A percentile compares a stretch with the other conserved stretches of the same genome.
phyloP scores from a whole-genome alignment of 2,888 invertebrate species.

The Gymnosoma rotundatum region DNA sequence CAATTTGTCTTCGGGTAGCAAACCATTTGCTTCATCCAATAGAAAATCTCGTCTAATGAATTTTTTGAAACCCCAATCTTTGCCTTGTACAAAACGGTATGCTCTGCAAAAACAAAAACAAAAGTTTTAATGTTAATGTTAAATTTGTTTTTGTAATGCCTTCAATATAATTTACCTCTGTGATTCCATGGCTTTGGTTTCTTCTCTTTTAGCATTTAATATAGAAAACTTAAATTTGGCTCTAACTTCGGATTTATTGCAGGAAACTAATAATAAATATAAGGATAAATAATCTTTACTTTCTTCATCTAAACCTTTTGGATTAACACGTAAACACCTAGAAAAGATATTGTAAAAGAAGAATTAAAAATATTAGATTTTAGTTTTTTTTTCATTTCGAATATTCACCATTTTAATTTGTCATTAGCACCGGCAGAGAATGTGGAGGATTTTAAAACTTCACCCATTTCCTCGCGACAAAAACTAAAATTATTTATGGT shows the following conservation, averaged over 20 bases:
- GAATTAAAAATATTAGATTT: neutral
- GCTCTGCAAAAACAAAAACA: conserved; percentile 84
- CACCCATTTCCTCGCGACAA: conserved; percentile 99
- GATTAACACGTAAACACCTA: conserved; percentile 99
- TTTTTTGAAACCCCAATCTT: conserved; percentile 99
- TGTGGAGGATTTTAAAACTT: conserved; percentile 99
- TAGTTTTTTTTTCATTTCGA: no score
- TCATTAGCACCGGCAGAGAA: conserved; percentile 99
- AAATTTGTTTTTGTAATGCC: no score
- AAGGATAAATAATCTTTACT: conserved; percentile 99
- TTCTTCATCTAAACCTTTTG: conserved; percentile 99
- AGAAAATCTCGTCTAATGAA: conserved; percentile 99
- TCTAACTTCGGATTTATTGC: conserved; percentile 99
- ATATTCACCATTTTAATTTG: conserved; percentile 96
- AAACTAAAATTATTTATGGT: conserved; percentile 99
- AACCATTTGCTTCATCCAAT: conserved; percentile 98
- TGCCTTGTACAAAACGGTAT: conserved; percentile 99
- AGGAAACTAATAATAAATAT: conserved; percentile 98
- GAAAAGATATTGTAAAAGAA: conserved; percentile 44
- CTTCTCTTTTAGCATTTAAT: conserved; percentile 99
- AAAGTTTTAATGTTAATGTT: no score
- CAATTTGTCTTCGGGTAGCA: conserved; percentile 98
- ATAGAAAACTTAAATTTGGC: conserved; percentile 99
- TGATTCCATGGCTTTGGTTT: conserved; percentile 99
- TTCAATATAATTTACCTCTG: conserved; percentile 85